Percentiles rank a stretch among this genome's conserved stretches.
These are phyloP conservation scores for Phrynocephalus vlangalii DNA, from an alignment of 2,797 vertebrate genomes.

Conservation along the genomic window DNA sequence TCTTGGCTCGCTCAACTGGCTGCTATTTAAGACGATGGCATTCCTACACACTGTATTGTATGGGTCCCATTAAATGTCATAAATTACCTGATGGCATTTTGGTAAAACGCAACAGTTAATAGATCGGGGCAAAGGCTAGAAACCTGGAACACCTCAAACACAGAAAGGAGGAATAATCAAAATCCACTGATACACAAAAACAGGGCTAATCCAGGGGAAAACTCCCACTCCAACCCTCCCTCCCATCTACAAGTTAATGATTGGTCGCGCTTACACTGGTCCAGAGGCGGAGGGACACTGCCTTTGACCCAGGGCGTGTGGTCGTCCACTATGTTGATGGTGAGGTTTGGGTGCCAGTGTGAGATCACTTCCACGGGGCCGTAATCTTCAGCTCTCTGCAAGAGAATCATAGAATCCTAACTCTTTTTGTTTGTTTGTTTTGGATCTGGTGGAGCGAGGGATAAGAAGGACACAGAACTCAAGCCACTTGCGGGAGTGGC, in stretches of 20 bases:
- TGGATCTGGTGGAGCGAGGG: neutral
- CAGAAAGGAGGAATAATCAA: too few species aligned
- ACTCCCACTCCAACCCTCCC: too few species aligned
- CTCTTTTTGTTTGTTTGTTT: too few species aligned
- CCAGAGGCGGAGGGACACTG: constrained; percentile 92
- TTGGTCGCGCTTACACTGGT: constrained; percentile 85
- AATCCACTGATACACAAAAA: neutral
- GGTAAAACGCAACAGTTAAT: neutral
- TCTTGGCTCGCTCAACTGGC: neutral
- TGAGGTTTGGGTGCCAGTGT: constrained; percentile 97
- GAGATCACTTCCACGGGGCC: constrained; percentile 96
- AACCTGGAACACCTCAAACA: neutral
- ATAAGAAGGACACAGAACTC: too few species aligned
- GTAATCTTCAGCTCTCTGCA: constrained; percentile 91
- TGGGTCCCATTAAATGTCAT: neutral
- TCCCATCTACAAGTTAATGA: too few species aligned
- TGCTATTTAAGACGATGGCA: neutral
- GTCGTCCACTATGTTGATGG: constrained; percentile 97
- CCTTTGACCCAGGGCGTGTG: constrained; percentile 98
- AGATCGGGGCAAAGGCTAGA: neutral
- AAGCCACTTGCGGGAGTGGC: too few species aligned
- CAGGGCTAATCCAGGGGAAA: neutral
- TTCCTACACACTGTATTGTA: neutral
- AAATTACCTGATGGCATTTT: neutral
- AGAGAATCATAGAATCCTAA: fast-evolving